phyloP scores from a whole-genome alignment of 1,140 invertebrate species.

The Ceratosolen fusciceps region DNA sequence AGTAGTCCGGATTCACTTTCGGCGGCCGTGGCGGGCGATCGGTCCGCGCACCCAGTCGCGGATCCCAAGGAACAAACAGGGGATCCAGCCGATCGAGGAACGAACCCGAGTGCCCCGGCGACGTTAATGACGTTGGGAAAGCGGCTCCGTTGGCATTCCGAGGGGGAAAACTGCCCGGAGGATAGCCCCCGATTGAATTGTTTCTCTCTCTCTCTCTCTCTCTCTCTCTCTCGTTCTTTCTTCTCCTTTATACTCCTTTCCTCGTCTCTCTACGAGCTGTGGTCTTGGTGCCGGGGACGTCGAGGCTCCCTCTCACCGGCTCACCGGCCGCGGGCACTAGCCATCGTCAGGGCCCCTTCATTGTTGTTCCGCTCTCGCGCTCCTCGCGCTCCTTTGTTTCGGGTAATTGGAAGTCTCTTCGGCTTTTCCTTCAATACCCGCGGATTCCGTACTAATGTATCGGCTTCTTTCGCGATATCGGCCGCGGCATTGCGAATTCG shows the following conservation, averaged over 20 bases:
- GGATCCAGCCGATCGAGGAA: conserved; percentile 2
- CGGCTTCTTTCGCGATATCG: conserved; percentile 9
- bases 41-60: neutral
- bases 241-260: no score
- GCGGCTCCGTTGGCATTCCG: neutral
- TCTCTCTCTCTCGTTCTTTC: conserved; percentile 1
- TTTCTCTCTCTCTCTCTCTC: neutral
- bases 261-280: no score
- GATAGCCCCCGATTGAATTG: neutral
- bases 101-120: conserved; percentile 28
- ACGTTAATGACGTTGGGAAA: conserved; percentile 41
- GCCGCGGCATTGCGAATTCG: neutral
- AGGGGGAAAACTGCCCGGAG: neutral
- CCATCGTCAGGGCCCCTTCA: neutral
- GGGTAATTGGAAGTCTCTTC: conserved; percentile 24
- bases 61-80: conserved; percentile 24
- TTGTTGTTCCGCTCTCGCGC: conserved; percentile 20
- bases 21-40: neutral
- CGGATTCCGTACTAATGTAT: neutral
- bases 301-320: no score
- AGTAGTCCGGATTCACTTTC: conserved; percentile 40
- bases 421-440: conserved; percentile 1
- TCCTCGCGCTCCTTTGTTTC: conserved; percentile 14
- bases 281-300: no score
- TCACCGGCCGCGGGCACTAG: neutral